Evolutionary conservation across 1,140 invertebrate genomes (phyloP), one percentile per base, ranked within the genome.

Genomic region (Ridgeia piscesae): DNA sequence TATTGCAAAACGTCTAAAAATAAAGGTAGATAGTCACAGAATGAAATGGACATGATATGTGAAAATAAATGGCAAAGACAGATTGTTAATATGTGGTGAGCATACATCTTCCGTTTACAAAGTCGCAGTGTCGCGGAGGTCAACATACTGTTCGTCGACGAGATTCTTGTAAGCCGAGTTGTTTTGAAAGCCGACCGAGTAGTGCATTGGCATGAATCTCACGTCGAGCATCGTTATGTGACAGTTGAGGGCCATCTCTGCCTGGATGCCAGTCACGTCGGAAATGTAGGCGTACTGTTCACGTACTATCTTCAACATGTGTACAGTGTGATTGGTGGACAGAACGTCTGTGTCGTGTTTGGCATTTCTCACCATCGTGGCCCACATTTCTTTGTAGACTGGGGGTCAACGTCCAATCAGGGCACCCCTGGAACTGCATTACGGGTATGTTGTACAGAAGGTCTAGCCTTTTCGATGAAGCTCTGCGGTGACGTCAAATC

Each of bases 121-220:
- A 42, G 11, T 42, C 42, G 11, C 42, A 42, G 11, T 42, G 4
- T 11, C 42, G 4, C 42, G 11, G 58, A 77, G 4, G 17, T 77
- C 2, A 77, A 77, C 58, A 4, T 77, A 77, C 58, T 0, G 0
- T 77, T 77, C 2, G 58, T 77, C 58, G 58, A 77, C 58, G 14
- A 77, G 14, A 2, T 2, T 31, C 58, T 77, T 77, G 58, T 99
- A 99, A 89, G 98, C 97, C 0, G 97, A 97, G 93, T 99, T 77
- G 27, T 77, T 77, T 31, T 77, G 58, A 17, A 77, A 31, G 27
- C 17, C 14, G 27, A 77, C 27, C 2, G 17, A 27, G 17, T 77
- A 77, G 58, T 77, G 27, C 58, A 77, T 77, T 27, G 58, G 58
- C 58, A 77, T 77, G 58, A 77, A 77, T 21, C 27, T 31, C 58